Percentiles rank a stretch among this genome's conserved stretches.
These are phyloP conservation scores for Nasua narica DNA, from an alignment of 2,797 vertebrate genomes.

Conservation along the genomic window DNA sequence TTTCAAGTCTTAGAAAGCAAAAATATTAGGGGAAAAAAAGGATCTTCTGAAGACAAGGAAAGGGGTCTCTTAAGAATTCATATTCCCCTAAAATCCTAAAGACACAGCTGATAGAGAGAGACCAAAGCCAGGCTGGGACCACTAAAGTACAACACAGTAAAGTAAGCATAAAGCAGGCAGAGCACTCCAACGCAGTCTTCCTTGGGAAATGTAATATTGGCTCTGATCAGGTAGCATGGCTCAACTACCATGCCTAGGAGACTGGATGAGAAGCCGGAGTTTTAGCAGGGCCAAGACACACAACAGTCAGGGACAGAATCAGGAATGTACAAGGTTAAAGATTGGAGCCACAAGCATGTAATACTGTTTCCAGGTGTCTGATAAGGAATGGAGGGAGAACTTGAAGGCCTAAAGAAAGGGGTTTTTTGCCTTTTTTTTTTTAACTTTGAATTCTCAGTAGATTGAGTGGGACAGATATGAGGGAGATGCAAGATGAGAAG, in stretches of 20 bases:
- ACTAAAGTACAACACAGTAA: accelerated
- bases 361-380: background rate
- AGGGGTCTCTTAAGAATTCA: background rate
- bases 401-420: background rate
- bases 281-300: background rate
- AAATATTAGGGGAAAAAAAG: background rate
- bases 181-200: background rate
- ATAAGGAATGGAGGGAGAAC: background rate
- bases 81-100: constrained; percentile 21
- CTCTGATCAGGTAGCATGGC: background rate
- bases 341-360: background rate
- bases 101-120: background rate
- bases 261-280: background rate
- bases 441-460: background rate
- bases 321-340: background rate
- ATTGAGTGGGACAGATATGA: background rate
- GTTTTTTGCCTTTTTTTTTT: background rate
- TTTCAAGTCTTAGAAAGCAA: background rate
- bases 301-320: background rate
- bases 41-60: background rate
- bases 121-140: background rate
- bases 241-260: background rate
- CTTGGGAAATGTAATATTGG: background rate
- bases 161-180: background rate
- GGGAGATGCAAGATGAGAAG: background rate